Evolutionary conservation across 2,113 vertebrate genomes (phyloP), one percentile per base, ranked within the genome.

Genomic region (Tragulus kanchil): DNA sequence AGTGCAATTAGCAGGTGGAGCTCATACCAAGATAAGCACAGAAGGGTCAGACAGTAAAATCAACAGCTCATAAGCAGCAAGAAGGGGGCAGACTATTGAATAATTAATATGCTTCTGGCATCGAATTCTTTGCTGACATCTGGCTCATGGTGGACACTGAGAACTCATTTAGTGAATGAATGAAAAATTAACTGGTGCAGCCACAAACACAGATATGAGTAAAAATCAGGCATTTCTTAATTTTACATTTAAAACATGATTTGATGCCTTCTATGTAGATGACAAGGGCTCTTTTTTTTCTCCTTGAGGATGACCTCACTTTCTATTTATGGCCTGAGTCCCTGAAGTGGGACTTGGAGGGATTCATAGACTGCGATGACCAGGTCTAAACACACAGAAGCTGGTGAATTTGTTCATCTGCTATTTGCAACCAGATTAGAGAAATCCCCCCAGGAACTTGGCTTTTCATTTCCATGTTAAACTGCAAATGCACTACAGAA

Each of bases 351-450:
- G 94, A 85, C 54, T n/a, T n/a, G 65, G 14, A 89, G 17, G 75
- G 95, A 93, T 90, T 82, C 88, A 19, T 17, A 87, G 54, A 58
- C 86, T 84, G 50, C 42, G 65, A 94, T 69, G n/a, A 82, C 50
- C 25, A 9, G 59, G 50, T 48, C 96, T 59, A 42, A 78, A 77
- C 59, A 85, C 88, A 85, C 54, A 36, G 87, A 94, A 89, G 71
- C 85, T 2, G 14, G 78, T 23, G n/a, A 42, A 85, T 52, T 79
- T 93, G 94, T 73, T 96, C 90, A 83, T 67, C 86, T 87, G 87
- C 85, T 96, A 42, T 83, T 94, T 96, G 94, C 96, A 93, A 59
- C 77, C 89, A 73, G 97, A 97, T 96, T 95, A 97, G 91, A 93
- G 93, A 97, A 97, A 93, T 90, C 69, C 95, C 93, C 52, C 3